Evolutionary conservation across 2,888 invertebrate genomes (phyloP).

Genomic region (Drosophila nigritarsus): DNA sequence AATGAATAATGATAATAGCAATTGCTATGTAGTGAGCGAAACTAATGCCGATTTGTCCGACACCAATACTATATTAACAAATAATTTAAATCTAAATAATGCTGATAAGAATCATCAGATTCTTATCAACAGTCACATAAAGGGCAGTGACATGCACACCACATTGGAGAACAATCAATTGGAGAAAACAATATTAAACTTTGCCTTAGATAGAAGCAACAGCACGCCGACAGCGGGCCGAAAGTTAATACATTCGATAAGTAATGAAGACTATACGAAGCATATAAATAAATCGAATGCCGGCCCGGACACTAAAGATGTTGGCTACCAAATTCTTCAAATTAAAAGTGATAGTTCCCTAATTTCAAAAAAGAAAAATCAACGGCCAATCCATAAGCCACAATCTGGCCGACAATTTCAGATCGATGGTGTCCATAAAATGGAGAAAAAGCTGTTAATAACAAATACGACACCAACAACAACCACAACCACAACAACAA

Average conservation of each 20-base stretch:
- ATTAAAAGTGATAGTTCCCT: conserved; percentile 83
- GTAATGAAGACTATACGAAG: conserved; percentile 62
- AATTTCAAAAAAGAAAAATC: conserved; percentile 58
- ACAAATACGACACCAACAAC: conserved; percentile 9
- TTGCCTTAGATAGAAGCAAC: conserved; percentile 38
- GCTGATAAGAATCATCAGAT: conserved; percentile 13
- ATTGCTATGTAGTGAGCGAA: conserved; percentile 10
- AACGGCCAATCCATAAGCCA: conserved; percentile 45
- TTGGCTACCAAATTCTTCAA: conserved; percentile 82
- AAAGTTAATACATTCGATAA: conserved; percentile 61
- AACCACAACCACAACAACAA: conserved; percentile 1
- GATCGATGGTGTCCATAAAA: conserved; percentile 38
- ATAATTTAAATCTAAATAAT: conserved; percentile 19
- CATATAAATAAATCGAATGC: conserved; percentile 53
- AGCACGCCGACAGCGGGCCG: conserved; percentile 39
- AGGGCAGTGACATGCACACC: conserved; percentile 16
- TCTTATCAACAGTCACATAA: conserved; percentile 4
- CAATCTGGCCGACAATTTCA: conserved; percentile 38
- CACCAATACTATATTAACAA: conserved; percentile 16
- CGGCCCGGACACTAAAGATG: conserved; percentile 41
- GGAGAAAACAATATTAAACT: conserved; percentile 27
- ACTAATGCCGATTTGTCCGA: conserved; percentile 23
- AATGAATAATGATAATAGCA: conserved; percentile 15
- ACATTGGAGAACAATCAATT: conserved; percentile 32
- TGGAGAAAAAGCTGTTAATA: conserved; percentile 29